Conservation (phyloP, 2,113 vertebrate species). For the Pavo muticus region DNA sequence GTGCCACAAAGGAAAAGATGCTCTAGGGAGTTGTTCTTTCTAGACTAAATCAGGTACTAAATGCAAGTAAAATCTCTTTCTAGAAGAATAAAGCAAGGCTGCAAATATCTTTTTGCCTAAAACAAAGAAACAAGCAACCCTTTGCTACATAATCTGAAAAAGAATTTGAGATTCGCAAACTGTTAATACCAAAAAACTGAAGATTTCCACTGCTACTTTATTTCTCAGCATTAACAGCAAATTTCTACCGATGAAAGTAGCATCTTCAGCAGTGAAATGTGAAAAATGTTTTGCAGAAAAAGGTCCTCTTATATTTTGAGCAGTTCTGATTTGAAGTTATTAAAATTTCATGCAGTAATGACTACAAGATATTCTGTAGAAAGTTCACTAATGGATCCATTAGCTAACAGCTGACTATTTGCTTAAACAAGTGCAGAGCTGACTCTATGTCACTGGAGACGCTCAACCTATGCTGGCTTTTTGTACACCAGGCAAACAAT, state of each 20-base stretch:
- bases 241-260: background rate
- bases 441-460: background rate
- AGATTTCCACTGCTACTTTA: background rate
- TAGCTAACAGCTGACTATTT: slow-evolving; percentile 16
- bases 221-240: background rate
- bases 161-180: background rate
- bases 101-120: background rate
- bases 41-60: background rate
- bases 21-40: background rate
- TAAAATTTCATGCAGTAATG: slow-evolving; percentile 32
- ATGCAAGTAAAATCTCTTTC: background rate
- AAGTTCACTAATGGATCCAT: slow-evolving; percentile 30
- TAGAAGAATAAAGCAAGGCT: background rate
- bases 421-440: background rate
- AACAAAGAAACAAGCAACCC: background rate
- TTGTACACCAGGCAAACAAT: background rate
- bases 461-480: background rate
- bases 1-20: fast-evolving
- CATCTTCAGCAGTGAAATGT: background rate
- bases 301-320: background rate
- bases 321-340: slow-evolving; percentile 2
- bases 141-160: background rate
- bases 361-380: background rate
- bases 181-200: background rate
- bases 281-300: background rate